Evolutionary conservation across 2,888 invertebrate species (phyloP), one percentile per base, ranked within the genome.

Genomic region (Neocrepidodera transversa): DNA sequence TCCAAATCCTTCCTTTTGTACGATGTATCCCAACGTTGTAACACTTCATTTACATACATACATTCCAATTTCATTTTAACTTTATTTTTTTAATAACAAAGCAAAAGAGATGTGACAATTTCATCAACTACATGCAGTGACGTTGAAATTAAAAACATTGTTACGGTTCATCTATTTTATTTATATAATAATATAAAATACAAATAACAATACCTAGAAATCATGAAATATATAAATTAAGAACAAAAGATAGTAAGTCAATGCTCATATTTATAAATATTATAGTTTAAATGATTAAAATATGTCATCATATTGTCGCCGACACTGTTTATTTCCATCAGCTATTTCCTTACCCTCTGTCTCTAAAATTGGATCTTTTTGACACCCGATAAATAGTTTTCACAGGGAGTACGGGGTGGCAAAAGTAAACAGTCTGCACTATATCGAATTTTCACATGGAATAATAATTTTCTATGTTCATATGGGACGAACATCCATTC

Each of bases 301-400:
- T n/a, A n/a, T n/a, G n/a, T n/a, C n/a, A n/a, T n/a, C n/a, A n/a
- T n/a, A n/a, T n/a, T 32, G 5, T 16, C 30, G 36, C 35, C 55
- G 47, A 32, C 60, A 14, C 56, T 60, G 60, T 13, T 23, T 36
- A 42, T 57, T 64, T 48, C 60, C 55, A 62, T 65, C 63, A 58
- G 62, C 54, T 60, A 64, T 64, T 59, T 60, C 54, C 53, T 66
- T 53, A 58, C 68, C 69, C 69, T 65, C 65, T 69, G 69, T 69
- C 69, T 68, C 63, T 64, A 70, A 71, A 71, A 70, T 69, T 71
- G 68, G 69, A 71, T 71, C 68, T 68, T 71, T 67, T 71, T 69
- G 71, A 71, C 71, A 70, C 61, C 59, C 69, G 65, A 71, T 71
- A 70, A 71, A 71, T 69, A 69, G 66, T 68, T 67, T 65, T 67